Conservation (phyloP, 2,113 vertebrate species). For the Mesembrinibis cayennensis region DNA sequence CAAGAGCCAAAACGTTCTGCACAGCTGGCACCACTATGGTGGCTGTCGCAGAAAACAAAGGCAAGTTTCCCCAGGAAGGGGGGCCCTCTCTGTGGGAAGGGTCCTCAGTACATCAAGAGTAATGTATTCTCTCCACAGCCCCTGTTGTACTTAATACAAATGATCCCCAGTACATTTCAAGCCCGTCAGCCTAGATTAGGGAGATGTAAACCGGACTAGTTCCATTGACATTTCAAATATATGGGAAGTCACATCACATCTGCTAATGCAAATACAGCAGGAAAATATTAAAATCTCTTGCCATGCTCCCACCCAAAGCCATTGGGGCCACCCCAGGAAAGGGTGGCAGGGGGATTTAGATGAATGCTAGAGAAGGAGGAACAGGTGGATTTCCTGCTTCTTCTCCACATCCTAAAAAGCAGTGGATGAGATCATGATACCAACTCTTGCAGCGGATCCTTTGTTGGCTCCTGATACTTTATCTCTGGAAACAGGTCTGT, state of each 20-base stretch:
- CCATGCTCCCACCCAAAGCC: not conserved
- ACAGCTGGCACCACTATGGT: rapidly evolving
- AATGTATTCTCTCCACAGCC: not conserved
- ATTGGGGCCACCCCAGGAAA: not conserved
- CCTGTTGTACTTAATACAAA: not conserved
- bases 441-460: not conserved
- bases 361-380: not conserved
- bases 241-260: not conserved
- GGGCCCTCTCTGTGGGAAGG: not conserved
- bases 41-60: not conserved
- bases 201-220: not conserved
- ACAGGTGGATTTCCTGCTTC: not conserved
- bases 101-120: not conserved
- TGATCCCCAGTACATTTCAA: not conserved
- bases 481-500: not conserved
- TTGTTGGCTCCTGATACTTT: not conserved
- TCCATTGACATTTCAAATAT: not conserved
- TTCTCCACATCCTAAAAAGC: not conserved
- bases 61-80: not conserved
- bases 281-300: not conserved
- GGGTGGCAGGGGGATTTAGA: not conserved
- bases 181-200: not conserved
- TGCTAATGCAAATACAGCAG: not conserved
- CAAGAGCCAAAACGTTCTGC: not conserved
- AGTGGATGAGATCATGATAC: not conserved